These are phyloP conservation scores for Mionectes olivaceus DNA, from an alignment of 2,797 vertebrate genomes.

Conservation along the genomic window DNA sequence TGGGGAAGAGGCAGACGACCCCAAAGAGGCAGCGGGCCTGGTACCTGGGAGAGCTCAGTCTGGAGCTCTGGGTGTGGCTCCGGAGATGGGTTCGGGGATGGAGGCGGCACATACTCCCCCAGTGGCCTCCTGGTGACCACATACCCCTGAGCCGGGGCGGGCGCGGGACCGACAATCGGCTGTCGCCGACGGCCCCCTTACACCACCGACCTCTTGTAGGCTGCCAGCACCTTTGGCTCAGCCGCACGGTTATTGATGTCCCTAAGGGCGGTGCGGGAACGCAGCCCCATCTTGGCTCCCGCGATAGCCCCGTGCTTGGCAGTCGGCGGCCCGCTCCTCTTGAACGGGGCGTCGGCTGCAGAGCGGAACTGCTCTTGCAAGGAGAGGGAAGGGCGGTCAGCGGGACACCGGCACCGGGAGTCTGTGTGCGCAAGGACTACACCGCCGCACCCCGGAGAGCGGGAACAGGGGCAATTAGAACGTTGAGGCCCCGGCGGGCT, in stretches of 20 bases:
- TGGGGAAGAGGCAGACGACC: fast-evolving
- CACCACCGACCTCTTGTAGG: slow-evolving; percentile 74
- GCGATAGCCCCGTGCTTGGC: not conserved
- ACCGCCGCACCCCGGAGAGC: no score
- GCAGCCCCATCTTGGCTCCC: slow-evolving; percentile 49
- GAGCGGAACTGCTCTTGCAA: slow-evolving; percentile 65
- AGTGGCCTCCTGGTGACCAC: fast-evolving
- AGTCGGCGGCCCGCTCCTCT: fast-evolving
- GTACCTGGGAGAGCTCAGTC: not conserved
- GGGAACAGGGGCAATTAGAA: not conserved
- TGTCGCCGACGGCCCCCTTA: fast-evolving
- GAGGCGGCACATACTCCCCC: fast-evolving
- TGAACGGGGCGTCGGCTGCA: no score
- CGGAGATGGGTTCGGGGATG: not conserved
- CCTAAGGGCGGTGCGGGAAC: slow-evolving; percentile 79
- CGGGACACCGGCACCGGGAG: no score
- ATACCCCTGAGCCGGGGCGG: fast-evolving
- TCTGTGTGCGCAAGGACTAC: not conserved
- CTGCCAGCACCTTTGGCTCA: not conserved
- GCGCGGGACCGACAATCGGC: fast-evolving
- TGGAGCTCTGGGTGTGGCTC: not conserved
- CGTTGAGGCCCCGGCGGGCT: not conserved
- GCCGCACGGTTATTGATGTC: slow-evolving; percentile 82
- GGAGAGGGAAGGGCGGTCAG: not conserved
- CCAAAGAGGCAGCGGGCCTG: fast-evolving